Base-by-base conservation (phyloP, 92 coral and sea anemone genomes). In the Paramuricea clavata region DNA sequence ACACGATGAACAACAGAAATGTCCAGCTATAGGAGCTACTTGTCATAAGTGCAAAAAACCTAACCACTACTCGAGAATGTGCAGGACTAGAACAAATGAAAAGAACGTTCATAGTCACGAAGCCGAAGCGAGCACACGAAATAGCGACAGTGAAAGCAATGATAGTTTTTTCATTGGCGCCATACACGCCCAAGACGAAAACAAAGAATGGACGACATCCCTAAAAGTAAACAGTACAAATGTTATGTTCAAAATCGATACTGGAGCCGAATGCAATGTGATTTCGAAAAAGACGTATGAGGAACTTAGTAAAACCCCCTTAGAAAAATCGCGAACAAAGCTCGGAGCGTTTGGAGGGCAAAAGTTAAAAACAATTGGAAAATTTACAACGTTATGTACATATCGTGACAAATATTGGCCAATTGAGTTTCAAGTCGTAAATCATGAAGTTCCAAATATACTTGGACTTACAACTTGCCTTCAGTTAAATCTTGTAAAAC, bases 371-470 rank as follows among this genome's bases (percentile, higher is more conserved):
- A 26, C 82, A 32, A 77, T 33, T 19, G 69, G 82, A 17, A 77
- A 77, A 52, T 36, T 33, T 26, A 47, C 61, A 5, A 56, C 59
- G 33, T 0, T 34, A 17, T 77, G 82, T 54, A 28, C 36, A 23
- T 22, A 72, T 21, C 21, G 22, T 7, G 32, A 39, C 9, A 32
- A 36, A 12, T 72, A 28, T 42, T 44, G 34, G 56, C 82, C 82
- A 5, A 77, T 77, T 59, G 82, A 22, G 6, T 77, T 77, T 77
- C 82, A 77, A 32, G 82, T 77, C 6, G 82, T 77, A 12, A 13
- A 26, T 2, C 60, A 49, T 3, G 21, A n/a, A 22, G 81, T 74
- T 19, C 61, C 81, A 7, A 74, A 74, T 49, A 74, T 74, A 2
- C 62, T 74, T 13, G 81, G 61, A 43, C 31, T 74, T 1, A 28